Evolutionary conservation across 2,888 invertebrate genomes (phyloP), one percentile per base, ranked within the genome.

Genomic region (Halocaridina rubra): DNA sequence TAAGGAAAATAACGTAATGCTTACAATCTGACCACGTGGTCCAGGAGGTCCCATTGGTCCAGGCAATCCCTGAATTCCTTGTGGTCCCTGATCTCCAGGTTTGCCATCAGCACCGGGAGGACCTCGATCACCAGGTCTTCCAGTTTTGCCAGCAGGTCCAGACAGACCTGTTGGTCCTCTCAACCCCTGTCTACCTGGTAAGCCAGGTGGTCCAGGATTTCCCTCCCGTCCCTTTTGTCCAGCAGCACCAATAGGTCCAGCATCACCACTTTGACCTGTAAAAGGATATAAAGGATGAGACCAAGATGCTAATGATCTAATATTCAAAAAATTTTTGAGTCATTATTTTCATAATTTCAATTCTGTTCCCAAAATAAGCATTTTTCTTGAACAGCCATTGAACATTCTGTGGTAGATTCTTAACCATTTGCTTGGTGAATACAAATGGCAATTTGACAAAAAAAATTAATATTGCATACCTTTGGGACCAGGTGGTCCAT

Each of bases 71-170:
- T 95, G 95, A 24, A 95, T 91, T 19, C 97, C 97, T 90, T 94
- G 94, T 16, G 93, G 92, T 64, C 97, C 97, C 89, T 94, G 94
- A 89, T 96, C 96, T 29, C 97, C 97, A 16, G 95, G 93, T 90
- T 95, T 95, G 5, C 97, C 97, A 91, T 97, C 96, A 81, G 95
- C 95, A 10, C 97, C 97, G 69, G 94, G 94, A 69, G 89, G 94
- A 92, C 92, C 92, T 89, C 92, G 88, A 74, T 90, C 90, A 75
- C 91, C 91, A 67, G 90, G 89, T 16, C 89, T 85, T 24, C 91
- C 91, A 84, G 90, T 89, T 86, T 90, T 89, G 80, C 91, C 91
- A n/a, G 89, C 87, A 57, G 90, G 89, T 29, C 96, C 96, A 16
- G 94, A 93, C 87, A 95, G 92, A 33, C 96, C 96, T 22, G 93